Percentiles rank a stretch among this genome's conserved stretches.
phyloP scores from a whole-genome alignment of 2,113 vertebrate genomes.

The Helogale parvula region DNA sequence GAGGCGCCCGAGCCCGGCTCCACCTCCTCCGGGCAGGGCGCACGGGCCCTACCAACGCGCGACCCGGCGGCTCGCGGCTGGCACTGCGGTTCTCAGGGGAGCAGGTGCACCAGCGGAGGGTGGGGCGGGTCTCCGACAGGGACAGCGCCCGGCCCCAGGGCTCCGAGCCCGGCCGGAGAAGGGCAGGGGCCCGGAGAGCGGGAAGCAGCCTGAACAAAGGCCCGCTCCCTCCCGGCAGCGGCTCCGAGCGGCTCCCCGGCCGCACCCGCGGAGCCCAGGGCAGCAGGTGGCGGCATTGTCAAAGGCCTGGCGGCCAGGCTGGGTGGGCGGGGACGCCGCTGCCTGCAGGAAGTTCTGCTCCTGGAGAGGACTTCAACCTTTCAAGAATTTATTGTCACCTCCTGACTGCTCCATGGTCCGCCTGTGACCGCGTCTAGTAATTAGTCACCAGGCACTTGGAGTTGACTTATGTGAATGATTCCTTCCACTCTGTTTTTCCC shows the following conservation, averaged over 20 bases:
- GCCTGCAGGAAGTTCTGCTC: conserved; percentile 62
- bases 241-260: accelerated
- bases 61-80: accelerated
- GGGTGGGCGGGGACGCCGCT: conserved; percentile 5
- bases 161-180: neutral
- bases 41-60: neutral
- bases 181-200: accelerated
- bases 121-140: too few species aligned
- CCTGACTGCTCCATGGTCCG: conserved; percentile 82
- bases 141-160: accelerated
- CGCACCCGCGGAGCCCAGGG: accelerated
- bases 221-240: accelerated
- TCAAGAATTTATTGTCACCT: conserved; percentile 85
- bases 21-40: neutral
- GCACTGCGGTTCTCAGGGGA: neutral
- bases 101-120: accelerated
- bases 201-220: accelerated
- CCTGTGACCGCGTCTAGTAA: conserved; percentile 86
- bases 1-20: accelerated
- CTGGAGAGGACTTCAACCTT: conserved; percentile 87
- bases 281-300: conserved; percentile 92
- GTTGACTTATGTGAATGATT: conserved; percentile 83
- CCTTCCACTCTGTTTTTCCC: conserved; percentile 84
- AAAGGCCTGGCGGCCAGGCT: conserved; percentile 65
- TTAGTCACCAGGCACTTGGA: conserved; percentile 84